Percentiles rank a stretch among this genome's conserved stretches.
Conservation (phyloP, 2,888 invertebrate species). For the Lampropteryx suffumata region DNA sequence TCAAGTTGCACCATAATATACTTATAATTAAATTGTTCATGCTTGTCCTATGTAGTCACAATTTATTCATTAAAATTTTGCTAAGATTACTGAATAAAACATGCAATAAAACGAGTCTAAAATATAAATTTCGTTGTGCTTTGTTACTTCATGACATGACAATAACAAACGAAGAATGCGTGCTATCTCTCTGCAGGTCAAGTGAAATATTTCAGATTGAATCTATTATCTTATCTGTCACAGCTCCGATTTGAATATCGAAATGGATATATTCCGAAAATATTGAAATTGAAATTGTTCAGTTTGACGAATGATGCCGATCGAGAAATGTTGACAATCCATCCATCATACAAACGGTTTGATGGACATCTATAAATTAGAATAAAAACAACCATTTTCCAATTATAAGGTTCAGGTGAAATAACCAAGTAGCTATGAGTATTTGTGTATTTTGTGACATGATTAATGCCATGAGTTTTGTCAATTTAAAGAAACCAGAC, state of each 20-base stretch:
- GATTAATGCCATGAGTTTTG: background rate
- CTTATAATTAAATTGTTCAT: too few species aligned
- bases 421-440: background rate
- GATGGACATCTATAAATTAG: conserved; percentile 20
- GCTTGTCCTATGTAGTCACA: too few species aligned
- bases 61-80: too few species aligned
- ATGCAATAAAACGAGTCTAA: too few species aligned
- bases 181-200: too few species aligned
- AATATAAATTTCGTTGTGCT: too few species aligned
- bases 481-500: too few species aligned
- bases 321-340: conserved; percentile 15
- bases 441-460: background rate
- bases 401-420: conserved; percentile 9
- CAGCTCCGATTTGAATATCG: conserved; percentile 16
- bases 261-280: conserved; percentile 17
- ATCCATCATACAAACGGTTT: conserved; percentile 19
- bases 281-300: conserved; percentile 20
- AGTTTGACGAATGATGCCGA: conserved; percentile 17
- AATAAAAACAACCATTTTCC: conserved; percentile 19
- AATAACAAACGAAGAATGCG: too few species aligned
- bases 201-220: background rate
- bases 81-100: too few species aligned
- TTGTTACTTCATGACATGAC: too few species aligned
- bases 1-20: too few species aligned
- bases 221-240: conserved; percentile 2